A percentile compares a stretch with the other conserved stretches of the same genome.
Conservation (phyloP, 2,888 invertebrate species). For the Agrochola lota region DNA sequence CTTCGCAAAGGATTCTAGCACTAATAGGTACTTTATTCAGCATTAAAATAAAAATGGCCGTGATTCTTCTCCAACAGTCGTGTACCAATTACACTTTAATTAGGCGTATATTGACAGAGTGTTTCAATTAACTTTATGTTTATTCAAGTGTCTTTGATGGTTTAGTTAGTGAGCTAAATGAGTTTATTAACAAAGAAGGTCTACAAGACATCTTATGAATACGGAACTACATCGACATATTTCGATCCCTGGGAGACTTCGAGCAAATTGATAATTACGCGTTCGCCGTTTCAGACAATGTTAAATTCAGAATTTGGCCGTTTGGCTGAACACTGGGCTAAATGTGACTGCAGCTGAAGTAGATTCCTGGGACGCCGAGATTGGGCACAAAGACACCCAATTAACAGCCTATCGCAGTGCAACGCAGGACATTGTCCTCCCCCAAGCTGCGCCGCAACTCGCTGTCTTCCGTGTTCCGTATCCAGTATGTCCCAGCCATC, state of each 20-base stretch:
- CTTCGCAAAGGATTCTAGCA: not conserved
- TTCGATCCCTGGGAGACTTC: not conserved
- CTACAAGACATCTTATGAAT: not conserved
- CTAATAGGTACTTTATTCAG: not conserved
- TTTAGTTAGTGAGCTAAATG: conserved; percentile 18
- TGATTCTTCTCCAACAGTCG: not conserved
- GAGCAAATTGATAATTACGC: not conserved
- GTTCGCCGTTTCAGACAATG: not conserved
- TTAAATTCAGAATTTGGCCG: not conserved
- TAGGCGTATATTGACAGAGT: conserved; percentile 29
- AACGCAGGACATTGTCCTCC: not conserved
- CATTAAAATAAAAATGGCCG: not conserved
- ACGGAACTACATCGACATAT: not conserved
- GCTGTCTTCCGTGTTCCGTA: no score
- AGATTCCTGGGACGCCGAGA: not conserved
- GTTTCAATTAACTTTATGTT: conserved; percentile 46
- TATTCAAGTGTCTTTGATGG: conserved; percentile 22
- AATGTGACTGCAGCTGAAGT: not conserved
- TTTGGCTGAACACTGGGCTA: not conserved
- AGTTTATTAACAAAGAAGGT: conserved; percentile 19
- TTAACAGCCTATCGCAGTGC: not conserved
- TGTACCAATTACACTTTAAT: conserved; percentile 26
- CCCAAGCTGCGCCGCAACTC: not conserved
- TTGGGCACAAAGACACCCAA: not conserved
- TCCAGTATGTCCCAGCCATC: not conserved